Evolutionary conservation across 2,113 vertebrate species (phyloP).

Genomic region (Cyanoliseus patagonus): DNA sequence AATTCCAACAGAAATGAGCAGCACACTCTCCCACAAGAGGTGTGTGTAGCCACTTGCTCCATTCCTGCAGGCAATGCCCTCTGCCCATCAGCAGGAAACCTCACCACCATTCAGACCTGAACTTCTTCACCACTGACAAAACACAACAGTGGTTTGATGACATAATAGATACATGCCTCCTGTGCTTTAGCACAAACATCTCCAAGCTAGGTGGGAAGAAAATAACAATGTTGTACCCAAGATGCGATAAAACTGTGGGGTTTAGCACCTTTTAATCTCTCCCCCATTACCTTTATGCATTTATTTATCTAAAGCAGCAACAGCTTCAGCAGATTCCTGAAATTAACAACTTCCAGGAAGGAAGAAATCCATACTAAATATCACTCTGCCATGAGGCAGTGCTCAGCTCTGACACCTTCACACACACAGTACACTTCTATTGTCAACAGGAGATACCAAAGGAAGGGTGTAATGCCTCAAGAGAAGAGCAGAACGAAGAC

Average conservation of each 20-base stretch:
- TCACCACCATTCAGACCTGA: neutral
- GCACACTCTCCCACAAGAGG: neutral
- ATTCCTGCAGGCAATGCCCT: neutral
- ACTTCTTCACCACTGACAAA: neutral
- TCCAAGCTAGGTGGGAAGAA: neutral
- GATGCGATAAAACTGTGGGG: neutral
- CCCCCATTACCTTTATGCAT: neutral
- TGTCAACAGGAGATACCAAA: neutral
- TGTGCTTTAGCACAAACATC: neutral
- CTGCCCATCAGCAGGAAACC: neutral
- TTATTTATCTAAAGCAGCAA: neutral
- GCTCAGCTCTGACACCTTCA: neutral
- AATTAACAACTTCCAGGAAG: neutral
- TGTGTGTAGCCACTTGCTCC: neutral
- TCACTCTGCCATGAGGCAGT: neutral
- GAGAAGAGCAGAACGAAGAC: rapidly evolving
- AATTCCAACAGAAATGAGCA: neutral
- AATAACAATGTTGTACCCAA: neutral
- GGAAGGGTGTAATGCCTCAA: neutral
- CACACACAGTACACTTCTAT: neutral
- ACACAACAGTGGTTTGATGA: neutral
- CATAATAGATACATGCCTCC: neutral
- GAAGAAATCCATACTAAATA: neutral
- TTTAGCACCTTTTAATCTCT: neutral
- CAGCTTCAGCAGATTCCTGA: neutral